Percentiles rank a stretch among this genome's conserved stretches.
Evolutionary conservation across 1,140 invertebrate genomes (phyloP).

Genomic region (Bombus sylvicola): DNA sequence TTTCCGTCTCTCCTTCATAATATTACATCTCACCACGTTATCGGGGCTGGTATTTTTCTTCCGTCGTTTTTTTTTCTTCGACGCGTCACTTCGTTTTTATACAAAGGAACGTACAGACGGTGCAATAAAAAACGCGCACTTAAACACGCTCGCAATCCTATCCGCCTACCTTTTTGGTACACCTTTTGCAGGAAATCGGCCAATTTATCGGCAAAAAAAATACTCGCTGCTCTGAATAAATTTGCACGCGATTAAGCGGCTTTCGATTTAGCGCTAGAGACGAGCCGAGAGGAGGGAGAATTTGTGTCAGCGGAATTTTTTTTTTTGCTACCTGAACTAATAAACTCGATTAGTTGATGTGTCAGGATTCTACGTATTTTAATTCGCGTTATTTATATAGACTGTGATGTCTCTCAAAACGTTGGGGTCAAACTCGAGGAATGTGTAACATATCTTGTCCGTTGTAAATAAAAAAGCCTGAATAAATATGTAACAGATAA

Average conservation of each 20-base stretch:
- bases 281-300: background rate
- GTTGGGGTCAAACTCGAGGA: too few species aligned
- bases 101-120: background rate
- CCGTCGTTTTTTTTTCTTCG: too few species aligned
- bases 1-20: too few species aligned
- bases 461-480: rapidly evolving
- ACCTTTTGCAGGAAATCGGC: background rate
- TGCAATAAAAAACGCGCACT: background rate
- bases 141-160: background rate
- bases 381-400: too few species aligned
- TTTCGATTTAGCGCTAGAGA: background rate
- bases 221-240: conserved; percentile 61
- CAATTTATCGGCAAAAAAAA: background rate
- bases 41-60: background rate
- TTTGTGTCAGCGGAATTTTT: background rate
- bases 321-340: background rate
- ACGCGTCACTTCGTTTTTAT: background rate
- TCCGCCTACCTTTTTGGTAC: too few species aligned
- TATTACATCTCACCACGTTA: background rate
- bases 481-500: too few species aligned
- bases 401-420: too few species aligned
- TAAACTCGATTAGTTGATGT: too few species aligned
- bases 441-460: too few species aligned
- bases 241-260: conserved; percentile 65
- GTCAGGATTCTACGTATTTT: too few species aligned